Conservation (phyloP, 2,113 vertebrate species). For the Corythornis cristatus region DNA sequence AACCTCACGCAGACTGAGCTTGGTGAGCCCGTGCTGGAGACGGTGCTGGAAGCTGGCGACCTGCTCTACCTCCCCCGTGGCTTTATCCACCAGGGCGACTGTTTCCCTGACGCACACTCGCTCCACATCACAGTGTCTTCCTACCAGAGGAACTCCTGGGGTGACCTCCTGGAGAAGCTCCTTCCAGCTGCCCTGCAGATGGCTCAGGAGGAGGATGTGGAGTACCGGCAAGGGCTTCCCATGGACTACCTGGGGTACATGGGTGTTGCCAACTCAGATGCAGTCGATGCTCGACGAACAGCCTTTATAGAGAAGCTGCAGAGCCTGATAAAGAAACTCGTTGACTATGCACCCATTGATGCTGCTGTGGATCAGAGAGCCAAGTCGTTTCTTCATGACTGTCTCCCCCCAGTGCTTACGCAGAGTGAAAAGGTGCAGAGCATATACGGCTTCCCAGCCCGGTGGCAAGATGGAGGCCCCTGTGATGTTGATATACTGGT, state of each 20-base stretch:
- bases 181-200: conserved; percentile 89
- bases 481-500: conserved; percentile 71
- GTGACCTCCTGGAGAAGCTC: conserved; percentile 88
- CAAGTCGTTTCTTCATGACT: conserved; percentile 90
- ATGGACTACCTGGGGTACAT: conserved; percentile 90
- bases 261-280: conserved; percentile 90
- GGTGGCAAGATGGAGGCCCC: conserved; percentile 81
- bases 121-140: conserved; percentile 95
- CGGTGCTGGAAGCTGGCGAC: conserved; percentile 89
- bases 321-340: conserved; percentile 83
- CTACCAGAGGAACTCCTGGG: conserved; percentile 95
- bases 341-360: conserved; percentile 86
- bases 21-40: conserved; percentile 86
- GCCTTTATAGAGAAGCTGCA: conserved; percentile 83
- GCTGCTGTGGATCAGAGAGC: conserved; percentile 95
- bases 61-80: conserved; percentile 95
- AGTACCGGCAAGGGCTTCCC: conserved; percentile 90
- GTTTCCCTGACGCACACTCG: conserved; percentile 86
- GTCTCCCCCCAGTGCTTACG: conserved; percentile 87
- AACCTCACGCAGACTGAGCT: conserved; percentile 88
- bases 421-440: conserved; percentile 82
- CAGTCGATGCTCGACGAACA: conserved; percentile 77
- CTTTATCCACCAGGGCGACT: conserved; percentile 93
- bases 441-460: conserved; percentile 82
- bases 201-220: conserved; percentile 91